phyloP scores from a whole-genome alignment of 2,113 vertebrate genomes.

The Dryoscopus gambensis region DNA sequence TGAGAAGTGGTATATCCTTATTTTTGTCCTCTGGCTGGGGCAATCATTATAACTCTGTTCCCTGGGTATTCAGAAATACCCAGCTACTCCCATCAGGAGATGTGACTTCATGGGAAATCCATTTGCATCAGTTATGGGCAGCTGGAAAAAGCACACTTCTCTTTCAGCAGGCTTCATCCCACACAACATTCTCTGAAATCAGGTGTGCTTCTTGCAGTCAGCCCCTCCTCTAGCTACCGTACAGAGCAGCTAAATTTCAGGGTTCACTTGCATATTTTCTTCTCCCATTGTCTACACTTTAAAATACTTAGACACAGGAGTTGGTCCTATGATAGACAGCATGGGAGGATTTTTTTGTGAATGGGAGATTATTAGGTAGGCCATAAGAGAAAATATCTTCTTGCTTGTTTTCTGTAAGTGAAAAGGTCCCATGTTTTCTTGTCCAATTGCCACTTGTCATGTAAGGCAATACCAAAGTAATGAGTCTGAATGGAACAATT shows the following conservation, averaged over 20 bases:
- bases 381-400: background rate
- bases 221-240: background rate
- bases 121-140: background rate
- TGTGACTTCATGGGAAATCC: background rate
- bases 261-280: background rate
- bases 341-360: background rate
- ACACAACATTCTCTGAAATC: background rate
- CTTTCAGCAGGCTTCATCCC: background rate
- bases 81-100: background rate
- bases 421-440: background rate
- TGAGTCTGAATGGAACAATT: background rate
- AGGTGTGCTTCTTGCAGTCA: background rate
- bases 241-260: background rate
- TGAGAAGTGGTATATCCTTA: background rate
- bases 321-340: background rate
- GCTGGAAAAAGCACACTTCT: background rate
- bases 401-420: background rate
- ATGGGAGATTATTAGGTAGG: background rate
- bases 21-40: background rate
- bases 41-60: background rate
- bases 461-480: background rate
- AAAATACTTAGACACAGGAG: background rate
- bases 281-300: background rate
- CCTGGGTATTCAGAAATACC: background rate
- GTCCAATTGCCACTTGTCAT: background rate